Conservation (phyloP, 2,113 vertebrate species). For the Triplophysa dalaica region DNA sequence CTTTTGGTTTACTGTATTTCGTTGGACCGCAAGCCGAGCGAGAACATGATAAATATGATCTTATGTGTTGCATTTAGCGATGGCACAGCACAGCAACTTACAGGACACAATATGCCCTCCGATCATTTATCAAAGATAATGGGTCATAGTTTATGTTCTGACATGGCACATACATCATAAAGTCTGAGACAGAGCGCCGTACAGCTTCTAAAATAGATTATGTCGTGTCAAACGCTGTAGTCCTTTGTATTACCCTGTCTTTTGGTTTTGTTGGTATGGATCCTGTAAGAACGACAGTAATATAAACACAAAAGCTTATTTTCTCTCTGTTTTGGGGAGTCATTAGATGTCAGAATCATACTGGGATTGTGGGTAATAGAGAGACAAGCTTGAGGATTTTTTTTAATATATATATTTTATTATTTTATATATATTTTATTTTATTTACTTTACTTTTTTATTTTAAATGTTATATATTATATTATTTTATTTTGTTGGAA, state of each 20-base stretch:
- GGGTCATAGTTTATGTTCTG: constrained; percentile 68
- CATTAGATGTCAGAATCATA: constrained; percentile 29
- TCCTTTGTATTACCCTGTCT: background rate
- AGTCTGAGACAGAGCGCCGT: constrained; percentile 40
- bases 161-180: constrained; percentile 59
- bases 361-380: constrained; percentile 60
- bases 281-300: background rate
- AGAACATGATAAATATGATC: constrained; percentile 51
- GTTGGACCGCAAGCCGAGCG: constrained; percentile 24
- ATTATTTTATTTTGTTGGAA: too few relatives aligned
- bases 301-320: background rate
- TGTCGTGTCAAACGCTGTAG: constrained; percentile 36
- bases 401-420: too few relatives aligned
- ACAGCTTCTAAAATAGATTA: constrained; percentile 48
- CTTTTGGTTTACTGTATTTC: constrained; percentile 18
- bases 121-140: constrained; percentile 67
- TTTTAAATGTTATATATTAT: too few relatives aligned
- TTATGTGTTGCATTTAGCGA: constrained; percentile 39
- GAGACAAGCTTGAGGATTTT: constrained; percentile 41
- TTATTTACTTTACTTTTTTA: too few relatives aligned
- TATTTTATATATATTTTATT: too few relatives aligned
- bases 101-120: constrained; percentile 49
- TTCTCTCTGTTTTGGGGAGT: background rate
- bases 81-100: constrained; percentile 47
- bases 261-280: constrained; percentile 2